Evolutionary conservation across 2,797 vertebrate genomes (phyloP).

Genomic region (Dipus sagitta): DNA sequence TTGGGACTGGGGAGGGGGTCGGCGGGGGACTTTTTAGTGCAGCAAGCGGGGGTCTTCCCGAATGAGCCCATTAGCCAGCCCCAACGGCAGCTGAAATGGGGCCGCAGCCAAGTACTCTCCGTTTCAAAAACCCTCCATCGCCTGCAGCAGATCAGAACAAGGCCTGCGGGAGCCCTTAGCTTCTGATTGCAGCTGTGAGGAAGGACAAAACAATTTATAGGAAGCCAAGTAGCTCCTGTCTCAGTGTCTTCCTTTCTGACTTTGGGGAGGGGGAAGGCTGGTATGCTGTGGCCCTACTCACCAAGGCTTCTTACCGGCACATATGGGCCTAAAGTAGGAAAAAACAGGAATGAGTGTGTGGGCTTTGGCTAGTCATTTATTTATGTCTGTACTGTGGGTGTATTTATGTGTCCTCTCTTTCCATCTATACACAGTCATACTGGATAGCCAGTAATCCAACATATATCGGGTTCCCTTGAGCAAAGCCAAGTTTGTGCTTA

Average conservation of each 20-base stretch:
- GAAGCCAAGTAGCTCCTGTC: slow-evolving; percentile 84
- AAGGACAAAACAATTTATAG: slow-evolving; percentile 84
- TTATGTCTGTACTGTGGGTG: slow-evolving; percentile 24
- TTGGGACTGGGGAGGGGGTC: slow-evolving; percentile 80
- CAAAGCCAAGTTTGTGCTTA: slow-evolving; percentile 39
- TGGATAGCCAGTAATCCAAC: slow-evolving; percentile 13
- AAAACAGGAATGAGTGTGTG: slow-evolving; percentile 21
- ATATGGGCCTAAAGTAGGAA: not conserved
- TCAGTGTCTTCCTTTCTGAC: slow-evolving; percentile 75
- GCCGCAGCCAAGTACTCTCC: slow-evolving; percentile 81
- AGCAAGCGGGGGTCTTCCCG: slow-evolving; percentile 80
- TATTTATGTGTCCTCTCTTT: slow-evolving; percentile 41
- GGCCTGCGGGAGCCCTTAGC: slow-evolving; percentile 84
- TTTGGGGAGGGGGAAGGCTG: slow-evolving; percentile 63
- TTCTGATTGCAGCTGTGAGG: slow-evolving; percentile 84
- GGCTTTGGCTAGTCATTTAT: not conserved
- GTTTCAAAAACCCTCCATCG: slow-evolving; percentile 83
- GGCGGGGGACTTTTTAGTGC: slow-evolving; percentile 82
- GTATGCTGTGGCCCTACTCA: slow-evolving; percentile 37
- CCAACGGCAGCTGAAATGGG: slow-evolving; percentile 79
- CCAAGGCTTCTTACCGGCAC: slow-evolving; percentile 39
- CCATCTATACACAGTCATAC: slow-evolving; percentile 47
- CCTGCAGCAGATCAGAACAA: slow-evolving; percentile 84
- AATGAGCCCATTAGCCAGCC: slow-evolving; percentile 84
- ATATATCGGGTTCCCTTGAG: not conserved